Base-by-base conservation (phyloP, 2,888 invertebrate species). In the Periphyllus acericola region DNA sequence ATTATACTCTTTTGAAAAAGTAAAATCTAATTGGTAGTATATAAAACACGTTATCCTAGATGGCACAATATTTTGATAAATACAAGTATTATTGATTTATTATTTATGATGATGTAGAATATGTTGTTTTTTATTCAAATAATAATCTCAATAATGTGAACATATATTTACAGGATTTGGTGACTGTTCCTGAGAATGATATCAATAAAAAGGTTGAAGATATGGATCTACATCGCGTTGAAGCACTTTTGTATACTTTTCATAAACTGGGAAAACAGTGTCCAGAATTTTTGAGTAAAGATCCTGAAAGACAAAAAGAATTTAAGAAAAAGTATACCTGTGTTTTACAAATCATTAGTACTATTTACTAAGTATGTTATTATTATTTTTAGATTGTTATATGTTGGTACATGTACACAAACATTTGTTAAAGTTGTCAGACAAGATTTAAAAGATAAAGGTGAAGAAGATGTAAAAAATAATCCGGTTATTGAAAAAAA, bases 141-240 rank as follows among this genome's bases (percentile, higher is more conserved):
- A 25, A 6, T 25, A 60, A 21, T 21, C 8, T 25, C 60, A 60
- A 60, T 81, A 32, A 29, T 36, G 11, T 71, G 1, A 83, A 52
- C 19, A 17, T 74, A 1, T 8, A 36, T 55, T 72, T 72, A 46
- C 32, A 87, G 87, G 87, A 87, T 87, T 74, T 87, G 60, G 87
- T 87, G 40, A 87, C 87, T 34, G 81, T 87, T 40, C 87, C 93
- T 92, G 72, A 92, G 94, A 87, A 87, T 66, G 87, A 87, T 46
- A 9, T 21, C 9, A 87, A n/a, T 74, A 87, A 87, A 76, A 94
- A 95, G 89, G 97, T 97, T n/a, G 87, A 87, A 87, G 95, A 96
- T 89, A 94, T 98, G 81, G 95, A 98, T 91, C 98, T 98, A 91
- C 97, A 98, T 68, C 95, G 96, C 91, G 97, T 98, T 3, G 99